Percentiles rank a stretch among this genome's conserved stretches.
Conservation (phyloP, 2,888 invertebrate genomes). For the Trissolcus japonicus region DNA sequence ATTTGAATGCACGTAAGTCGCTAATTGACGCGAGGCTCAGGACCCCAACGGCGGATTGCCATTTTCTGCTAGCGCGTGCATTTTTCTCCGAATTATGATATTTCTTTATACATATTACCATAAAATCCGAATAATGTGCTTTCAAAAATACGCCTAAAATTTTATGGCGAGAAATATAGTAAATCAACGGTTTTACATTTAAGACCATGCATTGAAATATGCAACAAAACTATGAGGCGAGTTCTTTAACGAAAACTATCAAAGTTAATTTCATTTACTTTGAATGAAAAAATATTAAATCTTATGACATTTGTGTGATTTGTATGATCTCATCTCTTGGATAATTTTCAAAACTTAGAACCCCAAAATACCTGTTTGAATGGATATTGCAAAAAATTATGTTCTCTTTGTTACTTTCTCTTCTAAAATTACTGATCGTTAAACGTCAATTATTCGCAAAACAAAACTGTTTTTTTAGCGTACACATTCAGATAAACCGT, state of each 20-base stretch:
- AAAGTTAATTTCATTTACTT: too few relatives aligned
- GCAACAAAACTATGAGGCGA: too few relatives aligned
- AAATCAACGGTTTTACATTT: background rate
- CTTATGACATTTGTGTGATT: too few relatives aligned
- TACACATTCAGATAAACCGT: slow-evolving; percentile 4
- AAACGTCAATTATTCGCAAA: background rate
- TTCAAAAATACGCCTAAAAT: background rate
- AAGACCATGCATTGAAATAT: background rate
- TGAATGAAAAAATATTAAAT: too few relatives aligned
- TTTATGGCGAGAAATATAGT: background rate
- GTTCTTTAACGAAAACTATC: too few relatives aligned
- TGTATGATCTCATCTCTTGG: too few relatives aligned
- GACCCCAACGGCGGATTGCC: slow-evolving; percentile 35
- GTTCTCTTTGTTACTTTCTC: background rate
- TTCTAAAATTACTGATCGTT: background rate
- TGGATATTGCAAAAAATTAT: too few relatives aligned
- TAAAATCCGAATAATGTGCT: slow-evolving; percentile 29
- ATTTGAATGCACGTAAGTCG: slow-evolving; percentile 41
- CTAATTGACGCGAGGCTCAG: slow-evolving; percentile 36
- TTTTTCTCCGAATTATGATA: slow-evolving; percentile 45
- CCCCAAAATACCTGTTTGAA: too few relatives aligned
- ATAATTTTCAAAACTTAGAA: too few relatives aligned
- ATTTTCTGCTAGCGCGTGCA: slow-evolving; percentile 36
- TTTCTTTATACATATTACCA: slow-evolving; percentile 40
- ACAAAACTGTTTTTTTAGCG: too few relatives aligned